phyloP scores from a whole-genome alignment of 2,797 vertebrate species.

The Anableps anableps region DNA sequence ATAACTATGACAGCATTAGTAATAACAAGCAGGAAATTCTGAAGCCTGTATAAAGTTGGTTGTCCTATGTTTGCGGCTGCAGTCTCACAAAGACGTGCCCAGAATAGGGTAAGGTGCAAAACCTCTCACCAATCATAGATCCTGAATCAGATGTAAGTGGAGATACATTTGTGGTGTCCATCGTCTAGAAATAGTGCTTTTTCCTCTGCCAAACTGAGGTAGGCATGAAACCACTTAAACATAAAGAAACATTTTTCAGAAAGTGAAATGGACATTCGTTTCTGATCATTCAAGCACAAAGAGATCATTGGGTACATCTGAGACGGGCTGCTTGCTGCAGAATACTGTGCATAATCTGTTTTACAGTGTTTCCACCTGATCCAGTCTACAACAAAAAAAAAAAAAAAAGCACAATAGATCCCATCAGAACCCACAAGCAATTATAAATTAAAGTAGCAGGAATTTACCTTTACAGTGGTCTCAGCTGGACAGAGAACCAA shows the following conservation, averaged over 20 bases:
- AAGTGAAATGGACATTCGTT: slow-evolving; percentile 52
- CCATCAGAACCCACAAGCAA: slow-evolving; percentile 34
- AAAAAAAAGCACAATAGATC: slow-evolving; percentile 52
- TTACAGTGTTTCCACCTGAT: slow-evolving; percentile 47
- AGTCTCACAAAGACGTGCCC: slow-evolving; percentile 37
- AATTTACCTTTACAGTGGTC: slow-evolving; percentile 51
- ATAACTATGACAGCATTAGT: slow-evolving; percentile 65
- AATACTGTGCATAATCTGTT: slow-evolving; percentile 27
- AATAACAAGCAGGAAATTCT: slow-evolving; percentile 58
- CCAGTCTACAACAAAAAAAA: slow-evolving; percentile 38
- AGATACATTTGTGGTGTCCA: slow-evolving; percentile 37
- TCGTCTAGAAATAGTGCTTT: slow-evolving; percentile 66
- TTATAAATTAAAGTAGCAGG: slow-evolving; percentile 60
- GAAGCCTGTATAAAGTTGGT: slow-evolving; percentile 57
- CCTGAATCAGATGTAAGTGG: slow-evolving; percentile 37
- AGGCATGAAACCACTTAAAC: slow-evolving; percentile 69
- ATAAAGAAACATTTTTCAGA: slow-evolving; percentile 28
- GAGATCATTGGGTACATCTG: slow-evolving; percentile 28
- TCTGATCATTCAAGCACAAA: slow-evolving; percentile 22
- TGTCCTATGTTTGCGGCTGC: slow-evolving; percentile 54
- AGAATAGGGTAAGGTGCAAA: slow-evolving; percentile 69
- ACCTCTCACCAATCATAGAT: slow-evolving; percentile 44
- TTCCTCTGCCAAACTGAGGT: slow-evolving; percentile 78
- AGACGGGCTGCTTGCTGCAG: slow-evolving; percentile 34
- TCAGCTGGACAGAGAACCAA: slow-evolving; percentile 42